phyloP scores from a whole-genome alignment of 2,113 vertebrate species.

The Xenopus tropicalis region UCB_Xtro_10.0 CM004446.2:89168001-89168500 shows the following conservation, averaged over 20 bases:
- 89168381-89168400: slow-evolving; percentile 29
- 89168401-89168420: slow-evolving; percentile 11
- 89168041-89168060: not conserved
- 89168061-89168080: slow-evolving; percentile 30
- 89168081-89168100: slow-evolving; percentile 32
- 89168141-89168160: slow-evolving; percentile 14
- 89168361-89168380: slow-evolving; percentile 20
- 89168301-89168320: slow-evolving; percentile 24
- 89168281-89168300: slow-evolving; percentile 32
- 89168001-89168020: slow-evolving; percentile 4
- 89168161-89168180: not conserved
- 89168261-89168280: slow-evolving; percentile 17
- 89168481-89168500: too few species aligned
- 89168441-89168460: slow-evolving; percentile 6
- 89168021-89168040: slow-evolving; percentile 1
- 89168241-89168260: not conserved
- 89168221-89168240: slow-evolving; percentile 1
- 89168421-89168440: slow-evolving; percentile 23
- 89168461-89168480: not conserved
- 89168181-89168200: slow-evolving; percentile 29
- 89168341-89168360: slow-evolving; percentile 25
- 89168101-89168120: slow-evolving; percentile 18
- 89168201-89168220: slow-evolving; percentile 15
- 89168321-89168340: slow-evolving; percentile 26
- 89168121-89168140: slow-evolving; percentile 1